These are phyloP conservation scores for Vireo griseus DNA, from an alignment of 2,797 vertebrate genomes.

Conservation along the genomic window DNA sequence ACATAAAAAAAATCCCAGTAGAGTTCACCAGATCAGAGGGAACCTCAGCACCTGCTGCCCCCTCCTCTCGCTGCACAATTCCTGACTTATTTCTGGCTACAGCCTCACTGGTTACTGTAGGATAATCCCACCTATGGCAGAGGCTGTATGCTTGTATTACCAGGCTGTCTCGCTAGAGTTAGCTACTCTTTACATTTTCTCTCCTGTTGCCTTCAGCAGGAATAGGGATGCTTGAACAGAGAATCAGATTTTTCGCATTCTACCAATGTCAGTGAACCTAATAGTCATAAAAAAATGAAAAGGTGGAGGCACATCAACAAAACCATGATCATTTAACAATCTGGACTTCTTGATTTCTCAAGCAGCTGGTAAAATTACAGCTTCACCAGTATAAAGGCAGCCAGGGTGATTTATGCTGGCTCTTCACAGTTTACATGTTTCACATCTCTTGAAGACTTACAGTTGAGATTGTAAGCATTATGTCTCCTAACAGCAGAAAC, in stretches of 20 bases:
- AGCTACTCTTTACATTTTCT: neutral
- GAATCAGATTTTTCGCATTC: neutral
- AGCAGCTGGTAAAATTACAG: neutral
- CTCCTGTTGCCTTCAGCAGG: neutral
- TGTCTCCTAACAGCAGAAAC: neutral
- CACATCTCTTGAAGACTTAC: neutral
- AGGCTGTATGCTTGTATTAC: accelerated
- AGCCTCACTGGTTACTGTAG: neutral
- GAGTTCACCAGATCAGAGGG: neutral
- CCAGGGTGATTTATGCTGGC: neutral
- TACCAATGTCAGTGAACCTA: neutral
- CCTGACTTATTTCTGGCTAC: neutral
- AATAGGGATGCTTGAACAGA: neutral
- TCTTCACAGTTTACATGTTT: neutral
- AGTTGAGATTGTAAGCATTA: neutral
- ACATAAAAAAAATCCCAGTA: too few species aligned
- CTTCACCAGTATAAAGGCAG: neutral
- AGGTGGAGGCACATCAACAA: neutral
- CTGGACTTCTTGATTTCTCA: neutral
- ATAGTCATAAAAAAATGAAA: neutral
- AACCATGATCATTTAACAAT: accelerated
- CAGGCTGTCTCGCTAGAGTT: neutral
- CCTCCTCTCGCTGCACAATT: accelerated
- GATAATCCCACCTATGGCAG: neutral
- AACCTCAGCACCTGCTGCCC: neutral